Evolutionary conservation across 2,888 invertebrate genomes (phyloP).

Genomic region (Glyphotaelius pellucidus): DNA sequence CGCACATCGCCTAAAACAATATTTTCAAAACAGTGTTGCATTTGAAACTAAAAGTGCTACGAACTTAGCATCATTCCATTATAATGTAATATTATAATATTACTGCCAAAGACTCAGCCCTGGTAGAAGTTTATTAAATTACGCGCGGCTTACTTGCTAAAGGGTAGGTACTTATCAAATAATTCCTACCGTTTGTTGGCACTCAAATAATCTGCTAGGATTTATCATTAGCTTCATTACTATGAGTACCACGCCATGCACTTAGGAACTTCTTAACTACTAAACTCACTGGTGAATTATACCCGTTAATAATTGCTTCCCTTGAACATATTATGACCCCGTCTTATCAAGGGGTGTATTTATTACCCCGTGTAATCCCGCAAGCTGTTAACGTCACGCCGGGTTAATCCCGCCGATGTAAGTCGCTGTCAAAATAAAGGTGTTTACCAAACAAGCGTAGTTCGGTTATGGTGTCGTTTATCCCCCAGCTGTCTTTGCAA

Average conservation of each 20-base stretch:
- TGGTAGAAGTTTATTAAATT: not conserved
- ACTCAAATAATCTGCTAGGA: conserved; percentile 21
- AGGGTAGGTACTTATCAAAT: not conserved
- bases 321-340: conserved; percentile 34
- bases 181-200: not conserved
- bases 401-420: conserved; percentile 37
- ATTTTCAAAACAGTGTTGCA: not conserved
- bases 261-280: conserved; percentile 33
- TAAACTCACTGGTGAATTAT: conserved; percentile 31
- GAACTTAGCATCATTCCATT: not conserved
- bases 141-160: not conserved
- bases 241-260: not conserved
- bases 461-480: conserved; percentile 4
- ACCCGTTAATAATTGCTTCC: conserved; percentile 39
- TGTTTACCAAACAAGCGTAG: conserved; percentile 38
- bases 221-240: conserved; percentile 20
- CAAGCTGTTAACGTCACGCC: conserved; percentile 35
- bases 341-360: conserved; percentile 39
- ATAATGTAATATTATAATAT: not conserved
- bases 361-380: conserved; percentile 31
- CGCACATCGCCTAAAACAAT: not conserved
- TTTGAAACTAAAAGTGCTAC: not conserved
- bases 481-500: conserved; percentile 38
- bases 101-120: not conserved
- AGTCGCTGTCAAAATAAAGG: conserved; percentile 44